These are phyloP conservation scores for Eclectus roratus DNA, from an alignment of 2,113 vertebrate species.

Conservation along the genomic window DNA sequence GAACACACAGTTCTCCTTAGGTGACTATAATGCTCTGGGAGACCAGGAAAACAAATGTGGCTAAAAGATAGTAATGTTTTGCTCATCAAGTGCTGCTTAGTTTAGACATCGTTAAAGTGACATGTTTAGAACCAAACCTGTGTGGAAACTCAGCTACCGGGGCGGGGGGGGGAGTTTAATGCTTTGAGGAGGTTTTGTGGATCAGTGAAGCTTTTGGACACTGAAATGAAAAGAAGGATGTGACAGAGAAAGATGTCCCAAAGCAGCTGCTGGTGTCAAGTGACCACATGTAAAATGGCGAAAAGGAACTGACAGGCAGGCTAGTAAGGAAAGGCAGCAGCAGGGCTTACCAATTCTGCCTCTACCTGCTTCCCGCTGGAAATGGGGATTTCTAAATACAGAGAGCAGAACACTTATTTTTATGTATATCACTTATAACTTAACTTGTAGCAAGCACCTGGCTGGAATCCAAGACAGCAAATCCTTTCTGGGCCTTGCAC, in stretches of 20 bases:
- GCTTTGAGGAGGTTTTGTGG: not conserved
- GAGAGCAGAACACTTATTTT: not conserved
- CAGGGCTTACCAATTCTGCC: not conserved
- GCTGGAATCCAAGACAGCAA: not conserved
- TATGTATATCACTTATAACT: not conserved
- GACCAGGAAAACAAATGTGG: constrained; percentile 10
- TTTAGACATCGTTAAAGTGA: constrained; percentile 25
- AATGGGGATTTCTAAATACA: not conserved
- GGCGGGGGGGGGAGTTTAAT: not conserved
- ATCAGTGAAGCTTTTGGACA: constrained; percentile 9
- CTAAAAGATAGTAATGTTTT: constrained; percentile 23
- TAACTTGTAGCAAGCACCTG: not conserved
- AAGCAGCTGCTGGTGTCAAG: constrained; percentile 64
- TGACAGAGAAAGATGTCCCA: constrained; percentile 44
- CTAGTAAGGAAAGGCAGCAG: not conserved
- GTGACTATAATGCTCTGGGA: not conserved
- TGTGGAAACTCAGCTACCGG: constrained; percentile 7
- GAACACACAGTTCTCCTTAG: constrained; percentile 33
- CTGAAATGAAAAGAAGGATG: constrained; percentile 49
- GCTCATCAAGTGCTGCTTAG: not conserved
- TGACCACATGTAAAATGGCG: constrained; percentile 11
- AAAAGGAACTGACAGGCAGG: not conserved
- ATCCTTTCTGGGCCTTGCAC: not conserved
- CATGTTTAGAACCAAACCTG: not conserved
- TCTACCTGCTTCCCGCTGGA: not conserved